phyloP scores from a whole-genome alignment of 2,797 vertebrate genomes.

The Cacajao melanocephalus region DNA sequence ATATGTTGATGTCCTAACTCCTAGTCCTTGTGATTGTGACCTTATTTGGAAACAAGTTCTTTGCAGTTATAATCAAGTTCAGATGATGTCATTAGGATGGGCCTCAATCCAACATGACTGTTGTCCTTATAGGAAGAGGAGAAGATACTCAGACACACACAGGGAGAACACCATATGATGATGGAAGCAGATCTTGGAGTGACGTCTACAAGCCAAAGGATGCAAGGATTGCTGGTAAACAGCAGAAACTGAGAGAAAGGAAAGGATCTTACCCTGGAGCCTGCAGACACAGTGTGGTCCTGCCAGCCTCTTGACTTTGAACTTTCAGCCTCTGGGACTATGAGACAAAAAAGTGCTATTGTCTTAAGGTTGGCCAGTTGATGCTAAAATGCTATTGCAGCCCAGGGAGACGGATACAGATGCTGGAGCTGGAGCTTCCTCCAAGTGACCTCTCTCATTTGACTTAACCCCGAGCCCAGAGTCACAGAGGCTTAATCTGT shows the following conservation, averaged over 20 bases:
- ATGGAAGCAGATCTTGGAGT: accelerated
- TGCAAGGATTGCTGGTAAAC: not conserved
- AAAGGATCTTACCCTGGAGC: too few relatives aligned
- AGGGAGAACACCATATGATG: accelerated
- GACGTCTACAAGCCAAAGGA: too few relatives aligned
- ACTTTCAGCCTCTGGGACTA: not conserved
- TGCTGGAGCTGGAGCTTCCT: not conserved
- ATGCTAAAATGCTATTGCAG: not conserved
- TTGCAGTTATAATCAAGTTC: not conserved
- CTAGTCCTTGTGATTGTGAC: not conserved
- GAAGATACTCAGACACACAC: not conserved
- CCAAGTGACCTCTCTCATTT: accelerated
- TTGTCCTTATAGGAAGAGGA: not conserved
- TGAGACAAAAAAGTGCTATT: too few relatives aligned
- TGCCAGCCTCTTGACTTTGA: not conserved
- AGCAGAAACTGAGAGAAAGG: not conserved
- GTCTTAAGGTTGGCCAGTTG: not conserved
- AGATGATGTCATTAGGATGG: not conserved
- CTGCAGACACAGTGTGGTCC: accelerated
- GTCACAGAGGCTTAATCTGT: not conserved
- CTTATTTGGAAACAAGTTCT: not conserved
- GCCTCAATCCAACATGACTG: too few relatives aligned
- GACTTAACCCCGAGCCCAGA: not conserved
- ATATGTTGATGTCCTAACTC: not conserved
- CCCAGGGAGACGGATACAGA: accelerated